phyloP scores from a whole-genome alignment of 1,140 invertebrate genomes.

The Hydropsyche tenuis region DNA sequence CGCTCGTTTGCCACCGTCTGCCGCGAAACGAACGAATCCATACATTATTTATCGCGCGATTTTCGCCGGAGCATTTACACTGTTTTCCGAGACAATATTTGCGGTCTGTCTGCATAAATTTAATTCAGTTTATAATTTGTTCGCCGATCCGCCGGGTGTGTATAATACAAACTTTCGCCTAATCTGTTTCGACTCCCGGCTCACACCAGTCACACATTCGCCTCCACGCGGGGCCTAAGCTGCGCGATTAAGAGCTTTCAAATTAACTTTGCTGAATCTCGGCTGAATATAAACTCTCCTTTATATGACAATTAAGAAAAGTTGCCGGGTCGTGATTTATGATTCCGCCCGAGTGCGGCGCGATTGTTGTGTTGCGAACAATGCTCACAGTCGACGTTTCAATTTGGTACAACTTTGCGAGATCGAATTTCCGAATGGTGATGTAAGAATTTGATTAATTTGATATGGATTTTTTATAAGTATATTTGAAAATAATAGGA shows the following conservation, averaged over 20 bases:
- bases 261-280: constrained; percentile 33
- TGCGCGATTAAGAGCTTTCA: constrained; percentile 32
- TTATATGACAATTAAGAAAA: constrained; percentile 21
- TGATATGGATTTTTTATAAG: too few relatives aligned
- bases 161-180: constrained; percentile 30
- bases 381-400: too few relatives aligned
- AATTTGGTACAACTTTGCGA: too few relatives aligned
- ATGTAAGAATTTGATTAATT: too few relatives aligned
- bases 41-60: too few relatives aligned
- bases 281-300: constrained; percentile 26
- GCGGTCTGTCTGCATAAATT: constrained; percentile 44
- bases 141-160: too few relatives aligned
- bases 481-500: too few relatives aligned
- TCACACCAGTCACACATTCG: background rate
- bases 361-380: too few relatives aligned
- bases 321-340: constrained; percentile 13
- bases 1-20: too few relatives aligned
- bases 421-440: too few relatives aligned
- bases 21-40: too few relatives aligned
- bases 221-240: background rate
- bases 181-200: constrained; percentile 31
- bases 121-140: constrained; percentile 38
- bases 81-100: constrained; percentile 37
- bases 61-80: background rate
- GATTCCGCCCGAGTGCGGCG: background rate